phyloP scores from a whole-genome alignment of 1,140 invertebrate species.

The Rhyzopertha dominica region DNA sequence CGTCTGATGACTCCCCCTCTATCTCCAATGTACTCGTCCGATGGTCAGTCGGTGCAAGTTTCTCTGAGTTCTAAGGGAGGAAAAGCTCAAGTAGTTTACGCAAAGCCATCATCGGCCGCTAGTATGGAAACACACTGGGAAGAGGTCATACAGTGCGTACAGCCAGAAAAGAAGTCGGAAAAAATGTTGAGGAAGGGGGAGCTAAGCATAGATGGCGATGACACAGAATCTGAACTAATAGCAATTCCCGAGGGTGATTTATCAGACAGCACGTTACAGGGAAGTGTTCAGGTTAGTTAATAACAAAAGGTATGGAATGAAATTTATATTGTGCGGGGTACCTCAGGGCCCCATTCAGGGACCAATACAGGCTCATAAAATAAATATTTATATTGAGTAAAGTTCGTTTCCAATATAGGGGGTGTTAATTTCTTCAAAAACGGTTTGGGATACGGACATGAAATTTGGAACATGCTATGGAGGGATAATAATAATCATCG shows the following conservation, averaged over 20 bases:
- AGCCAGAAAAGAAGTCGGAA: conserved; percentile 43
- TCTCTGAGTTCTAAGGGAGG: conserved; percentile 47
- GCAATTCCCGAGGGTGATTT: conserved; percentile 84
- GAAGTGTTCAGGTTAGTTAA: conserved; percentile 63
- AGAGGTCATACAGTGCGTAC: conserved; percentile 50
- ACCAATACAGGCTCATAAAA: too few relatives aligned
- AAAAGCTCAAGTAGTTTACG: conserved; percentile 46
- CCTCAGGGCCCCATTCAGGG: too few relatives aligned
- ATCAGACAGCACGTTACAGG: conserved; percentile 74
- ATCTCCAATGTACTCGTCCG: conserved; percentile 49
- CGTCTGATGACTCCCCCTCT: conserved; percentile 49
- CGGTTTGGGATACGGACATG: too few relatives aligned
- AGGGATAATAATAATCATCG: too few relatives aligned
- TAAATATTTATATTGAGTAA: too few relatives aligned
- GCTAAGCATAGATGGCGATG: conserved; percentile 73
- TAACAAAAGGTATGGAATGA: conserved; percentile 44
- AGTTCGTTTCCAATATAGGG: too few relatives aligned
- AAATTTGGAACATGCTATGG: too few relatives aligned
- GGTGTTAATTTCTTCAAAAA: too few relatives aligned
- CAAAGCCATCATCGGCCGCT: conserved; percentile 47
- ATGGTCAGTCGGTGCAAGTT: conserved; percentile 47
- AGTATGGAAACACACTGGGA: conserved; percentile 69
- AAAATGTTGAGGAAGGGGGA: conserved; percentile 31
- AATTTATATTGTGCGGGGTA: not conserved
- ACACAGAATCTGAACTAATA: conserved; percentile 79